Evolutionary conservation across 2,797 vertebrate species (phyloP).

Genomic region (Falco concolor): DNA sequence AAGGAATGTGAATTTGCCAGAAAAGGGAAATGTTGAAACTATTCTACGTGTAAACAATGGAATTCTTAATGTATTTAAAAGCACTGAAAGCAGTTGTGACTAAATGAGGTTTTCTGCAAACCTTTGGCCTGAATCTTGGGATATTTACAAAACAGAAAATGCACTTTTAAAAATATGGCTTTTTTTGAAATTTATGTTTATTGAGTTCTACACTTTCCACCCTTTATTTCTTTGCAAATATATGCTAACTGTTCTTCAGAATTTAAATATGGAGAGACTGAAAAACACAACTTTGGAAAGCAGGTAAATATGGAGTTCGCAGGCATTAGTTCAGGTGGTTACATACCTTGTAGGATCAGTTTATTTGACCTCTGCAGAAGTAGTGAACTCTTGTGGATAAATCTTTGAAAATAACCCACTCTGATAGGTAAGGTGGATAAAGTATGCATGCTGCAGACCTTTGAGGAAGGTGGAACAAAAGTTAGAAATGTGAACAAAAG

Average conservation of each 20-base stretch:
- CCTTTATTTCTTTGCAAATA: not conserved
- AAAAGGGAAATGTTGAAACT: not conserved
- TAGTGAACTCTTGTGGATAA: not conserved
- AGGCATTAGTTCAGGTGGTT: not conserved
- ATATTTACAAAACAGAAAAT: not conserved
- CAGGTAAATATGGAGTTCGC: not conserved
- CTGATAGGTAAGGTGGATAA: not conserved
- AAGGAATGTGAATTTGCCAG: not conserved
- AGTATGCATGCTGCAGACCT: not conserved
- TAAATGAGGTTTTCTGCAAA: not conserved
- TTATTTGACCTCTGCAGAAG: not conserved
- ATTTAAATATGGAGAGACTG: not conserved
- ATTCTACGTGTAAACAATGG: not conserved
- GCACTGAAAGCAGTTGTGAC: not conserved
- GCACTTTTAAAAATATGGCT: not conserved
- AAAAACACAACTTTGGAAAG: not conserved
- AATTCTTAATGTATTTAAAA: not conserved
- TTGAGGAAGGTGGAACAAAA: not conserved
- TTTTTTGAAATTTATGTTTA: not conserved
- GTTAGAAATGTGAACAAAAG: not conserved
- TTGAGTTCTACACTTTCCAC: not conserved
- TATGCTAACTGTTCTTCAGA: not conserved
- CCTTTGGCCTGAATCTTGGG: not conserved
- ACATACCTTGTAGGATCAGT: rapidly evolving
- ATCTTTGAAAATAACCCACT: not conserved